Evolutionary conservation across 1,140 invertebrate species (phyloP).

Genomic region (Trachymyrmex cornetzi): DNA sequence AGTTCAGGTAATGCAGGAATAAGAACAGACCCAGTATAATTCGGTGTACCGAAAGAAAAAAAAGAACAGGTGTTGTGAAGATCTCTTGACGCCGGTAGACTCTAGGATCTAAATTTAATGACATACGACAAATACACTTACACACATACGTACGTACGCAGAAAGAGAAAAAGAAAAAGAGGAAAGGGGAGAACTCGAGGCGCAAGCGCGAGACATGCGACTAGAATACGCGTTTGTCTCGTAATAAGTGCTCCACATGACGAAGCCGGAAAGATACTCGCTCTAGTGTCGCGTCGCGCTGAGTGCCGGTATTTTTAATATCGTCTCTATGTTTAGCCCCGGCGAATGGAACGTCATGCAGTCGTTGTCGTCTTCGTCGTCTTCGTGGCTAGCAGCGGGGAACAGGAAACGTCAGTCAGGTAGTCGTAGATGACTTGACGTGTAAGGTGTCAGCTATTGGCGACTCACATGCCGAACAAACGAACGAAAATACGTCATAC

Average conservation of each 20-base stretch:
- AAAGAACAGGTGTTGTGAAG: slow-evolving; percentile 14
- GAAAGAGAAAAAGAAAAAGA: background rate
- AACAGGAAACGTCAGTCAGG: slow-evolving; percentile 21
- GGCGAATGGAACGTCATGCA: slow-evolving; percentile 13
- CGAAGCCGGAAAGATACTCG: slow-evolving; percentile 40
- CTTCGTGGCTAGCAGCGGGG: background rate
- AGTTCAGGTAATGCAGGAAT: too few relatives aligned
- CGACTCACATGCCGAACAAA: background rate
- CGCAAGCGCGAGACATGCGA: slow-evolving; percentile 16
- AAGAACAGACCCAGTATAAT: too few relatives aligned
- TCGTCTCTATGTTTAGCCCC: slow-evolving; percentile 46
- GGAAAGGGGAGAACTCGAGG: background rate
- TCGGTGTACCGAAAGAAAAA: background rate
- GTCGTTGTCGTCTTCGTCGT: background rate
- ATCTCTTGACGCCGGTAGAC: slow-evolving; percentile 26
- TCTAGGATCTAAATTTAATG: slow-evolving; percentile 55
- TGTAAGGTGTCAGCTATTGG: slow-evolving; percentile 37
- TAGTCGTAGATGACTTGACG: too few relatives aligned
- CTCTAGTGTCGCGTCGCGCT: slow-evolving; percentile 16
- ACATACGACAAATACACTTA: background rate
- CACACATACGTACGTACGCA: background rate
- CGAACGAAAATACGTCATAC: too few relatives aligned
- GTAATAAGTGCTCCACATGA: slow-evolving; percentile 52
- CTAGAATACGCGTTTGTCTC: slow-evolving; percentile 43
- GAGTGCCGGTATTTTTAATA: slow-evolving; percentile 65